Evolutionary conservation across 2,888 invertebrate genomes (phyloP).

Genomic region (Ochropleura leucogaster): DNA sequence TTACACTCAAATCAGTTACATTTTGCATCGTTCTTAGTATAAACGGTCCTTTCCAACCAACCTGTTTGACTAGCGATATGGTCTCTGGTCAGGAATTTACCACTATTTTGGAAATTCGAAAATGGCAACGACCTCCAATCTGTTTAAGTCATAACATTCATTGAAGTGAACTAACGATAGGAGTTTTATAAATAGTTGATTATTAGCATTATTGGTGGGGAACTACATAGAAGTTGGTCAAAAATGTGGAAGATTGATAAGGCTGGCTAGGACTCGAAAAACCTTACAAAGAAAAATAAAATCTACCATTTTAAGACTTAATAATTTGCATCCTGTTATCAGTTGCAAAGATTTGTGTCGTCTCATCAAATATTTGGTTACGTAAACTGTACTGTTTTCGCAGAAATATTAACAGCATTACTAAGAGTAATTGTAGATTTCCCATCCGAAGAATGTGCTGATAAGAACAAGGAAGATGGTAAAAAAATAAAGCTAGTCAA

Average conservation of each 20-base stretch:
- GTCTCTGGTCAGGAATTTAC: neutral
- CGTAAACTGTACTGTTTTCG: neutral
- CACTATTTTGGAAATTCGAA: neutral
- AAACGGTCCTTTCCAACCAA: neutral
- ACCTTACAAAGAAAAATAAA: neutral
- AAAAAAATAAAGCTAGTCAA: neutral
- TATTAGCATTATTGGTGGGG: no score
- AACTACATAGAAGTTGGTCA: no score
- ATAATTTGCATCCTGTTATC: neutral
- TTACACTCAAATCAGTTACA: neutral
- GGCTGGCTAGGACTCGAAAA: neutral
- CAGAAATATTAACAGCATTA: constrained; percentile 9
- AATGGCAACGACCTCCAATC: no score
- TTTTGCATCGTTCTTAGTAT: neutral
- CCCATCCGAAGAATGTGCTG: neutral
- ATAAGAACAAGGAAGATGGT: constrained; percentile 15
- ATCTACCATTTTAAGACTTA: neutral
- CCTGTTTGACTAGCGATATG: constrained; percentile 5
- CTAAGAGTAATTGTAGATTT: neutral
- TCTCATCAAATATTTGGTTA: neutral
- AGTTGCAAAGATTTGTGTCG: neutral
- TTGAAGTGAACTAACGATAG: neutral
- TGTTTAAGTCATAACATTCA: neutral
- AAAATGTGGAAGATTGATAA: no score
- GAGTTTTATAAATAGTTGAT: neutral